Percentiles rank a stretch among this genome's conserved stretches.
Evolutionary conservation across 2,797 vertebrate genomes (phyloP).

Genomic region (Necrosyrtes monachus): DNA sequence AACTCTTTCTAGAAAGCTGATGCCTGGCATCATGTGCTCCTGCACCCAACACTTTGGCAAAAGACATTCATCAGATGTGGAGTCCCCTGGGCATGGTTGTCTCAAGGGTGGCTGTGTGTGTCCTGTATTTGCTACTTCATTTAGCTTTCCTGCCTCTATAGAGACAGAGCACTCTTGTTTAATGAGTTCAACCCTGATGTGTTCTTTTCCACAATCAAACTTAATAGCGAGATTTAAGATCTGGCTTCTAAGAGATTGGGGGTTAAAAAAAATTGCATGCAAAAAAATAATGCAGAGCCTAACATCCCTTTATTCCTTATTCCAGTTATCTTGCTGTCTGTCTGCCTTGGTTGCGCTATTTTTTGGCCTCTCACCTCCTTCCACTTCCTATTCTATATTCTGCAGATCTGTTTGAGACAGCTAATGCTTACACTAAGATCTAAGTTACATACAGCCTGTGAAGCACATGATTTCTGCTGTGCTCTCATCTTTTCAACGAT

Average conservation of each 20-base stretch:
- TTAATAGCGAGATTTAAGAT: not conserved
- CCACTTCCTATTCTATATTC: not conserved
- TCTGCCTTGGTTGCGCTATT: not conserved
- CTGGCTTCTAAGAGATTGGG: not conserved
- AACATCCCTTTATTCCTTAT: not conserved
- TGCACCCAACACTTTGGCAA: not conserved
- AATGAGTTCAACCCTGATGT: not conserved
- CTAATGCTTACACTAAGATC: not conserved
- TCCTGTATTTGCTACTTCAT: not conserved
- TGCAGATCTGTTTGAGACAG: not conserved
- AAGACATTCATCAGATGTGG: accelerated
- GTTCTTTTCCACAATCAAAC: not conserved
- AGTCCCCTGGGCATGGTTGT: not conserved
- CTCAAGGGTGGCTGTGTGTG: not conserved
- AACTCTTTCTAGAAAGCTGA: not conserved
- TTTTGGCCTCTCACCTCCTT: not conserved
- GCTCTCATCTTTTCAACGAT: not conserved
- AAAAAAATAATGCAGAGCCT: not conserved
- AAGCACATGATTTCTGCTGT: not conserved
- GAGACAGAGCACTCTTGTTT: not conserved
- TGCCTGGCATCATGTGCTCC: not conserved
- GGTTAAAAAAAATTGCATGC: not conserved
- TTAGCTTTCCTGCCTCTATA: not conserved
- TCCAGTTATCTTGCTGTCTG: not conserved
- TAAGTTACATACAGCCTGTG: not conserved